Percentiles rank a stretch among this genome's conserved stretches.
Conservation (phyloP, 1,140 invertebrate genomes). For the Ooceraea biroi region DNA sequence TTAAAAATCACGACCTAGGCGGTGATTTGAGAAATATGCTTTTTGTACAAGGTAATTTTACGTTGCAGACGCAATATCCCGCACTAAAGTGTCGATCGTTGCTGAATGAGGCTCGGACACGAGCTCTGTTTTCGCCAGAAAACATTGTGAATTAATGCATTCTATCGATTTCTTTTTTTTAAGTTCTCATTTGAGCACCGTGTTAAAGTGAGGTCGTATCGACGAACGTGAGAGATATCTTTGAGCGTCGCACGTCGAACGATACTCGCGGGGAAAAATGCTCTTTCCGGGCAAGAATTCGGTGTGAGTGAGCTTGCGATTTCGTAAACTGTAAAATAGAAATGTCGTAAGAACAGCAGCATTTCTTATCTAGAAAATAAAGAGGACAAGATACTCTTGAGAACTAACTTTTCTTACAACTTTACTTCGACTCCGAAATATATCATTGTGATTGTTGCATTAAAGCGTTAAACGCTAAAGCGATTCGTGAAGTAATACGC, state of each 20-base stretch:
- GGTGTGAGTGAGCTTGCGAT: too few relatives aligned
- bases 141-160: not conserved
- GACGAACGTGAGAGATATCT: slow-evolving; percentile 40
- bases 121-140: not conserved
- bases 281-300: slow-evolving; percentile 1
- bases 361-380: not conserved
- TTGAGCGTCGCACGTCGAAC: slow-evolving; percentile 41
- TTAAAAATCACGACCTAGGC: slow-evolving; percentile 60
- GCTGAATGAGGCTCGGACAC: slow-evolving; percentile 2
- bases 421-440: too few relatives aligned
- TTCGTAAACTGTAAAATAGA: not conserved
- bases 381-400: too few relatives aligned
- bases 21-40: slow-evolving; percentile 64
- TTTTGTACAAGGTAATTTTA: slow-evolving; percentile 75
- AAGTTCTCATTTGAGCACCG: slow-evolving; percentile 3
- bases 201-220: slow-evolving; percentile 26
- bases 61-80: slow-evolving; percentile 37
- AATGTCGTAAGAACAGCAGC: not conserved
- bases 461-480: too few relatives aligned
- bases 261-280: not conserved
- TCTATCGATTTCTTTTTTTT: not conserved
- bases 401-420: too few relatives aligned
- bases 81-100: slow-evolving; percentile 71
- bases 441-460: too few relatives aligned
- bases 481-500: too few relatives aligned